phyloP scores from a whole-genome alignment of 1,140 invertebrate genomes.

The Eriocheir sinensis region DNA sequence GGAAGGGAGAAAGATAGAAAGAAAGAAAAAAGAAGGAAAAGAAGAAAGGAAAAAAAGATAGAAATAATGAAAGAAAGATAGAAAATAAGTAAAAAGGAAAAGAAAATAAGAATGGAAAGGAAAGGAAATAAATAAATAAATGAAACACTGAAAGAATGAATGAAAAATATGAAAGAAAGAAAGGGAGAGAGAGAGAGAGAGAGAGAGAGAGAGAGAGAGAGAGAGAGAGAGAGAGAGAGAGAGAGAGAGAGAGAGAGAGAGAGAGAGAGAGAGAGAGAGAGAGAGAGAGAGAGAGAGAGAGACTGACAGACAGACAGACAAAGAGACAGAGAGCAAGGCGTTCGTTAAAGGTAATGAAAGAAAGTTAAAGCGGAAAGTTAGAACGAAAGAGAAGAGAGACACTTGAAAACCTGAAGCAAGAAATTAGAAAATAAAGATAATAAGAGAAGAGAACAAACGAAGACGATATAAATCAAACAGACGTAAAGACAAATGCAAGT shows the following conservation, averaged over 20 bases:
- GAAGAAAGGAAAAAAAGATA: background rate
- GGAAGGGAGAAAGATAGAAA: background rate
- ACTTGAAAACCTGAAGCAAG: too few relatives aligned
- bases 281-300: background rate
- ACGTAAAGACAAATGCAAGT: too few relatives aligned
- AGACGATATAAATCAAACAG: too few relatives aligned
- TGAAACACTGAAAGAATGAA: background rate
- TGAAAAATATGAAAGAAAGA: background rate
- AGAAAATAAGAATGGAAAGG: background rate
- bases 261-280: slow-evolving; percentile 26
- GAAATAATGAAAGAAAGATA: background rate
- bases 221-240: slow-evolving; percentile 40
- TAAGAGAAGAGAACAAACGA: too few relatives aligned
- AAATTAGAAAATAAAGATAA: too few relatives aligned
- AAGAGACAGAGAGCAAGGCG: background rate
- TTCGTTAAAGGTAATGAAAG: background rate
- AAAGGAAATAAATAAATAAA: background rate
- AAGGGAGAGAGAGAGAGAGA: slow-evolving; percentile 34
- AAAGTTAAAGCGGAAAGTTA: background rate
- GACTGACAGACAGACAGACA: background rate
- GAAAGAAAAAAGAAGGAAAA: too few relatives aligned
- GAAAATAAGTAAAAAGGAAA: background rate
- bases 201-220: background rate
- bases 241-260: slow-evolving; percentile 24
- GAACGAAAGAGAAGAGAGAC: too few relatives aligned